Evolutionary conservation across 1,140 invertebrate species (phyloP), one percentile per base, ranked within the genome.

Genomic region (Holcopasites calliopsidis): DNA sequence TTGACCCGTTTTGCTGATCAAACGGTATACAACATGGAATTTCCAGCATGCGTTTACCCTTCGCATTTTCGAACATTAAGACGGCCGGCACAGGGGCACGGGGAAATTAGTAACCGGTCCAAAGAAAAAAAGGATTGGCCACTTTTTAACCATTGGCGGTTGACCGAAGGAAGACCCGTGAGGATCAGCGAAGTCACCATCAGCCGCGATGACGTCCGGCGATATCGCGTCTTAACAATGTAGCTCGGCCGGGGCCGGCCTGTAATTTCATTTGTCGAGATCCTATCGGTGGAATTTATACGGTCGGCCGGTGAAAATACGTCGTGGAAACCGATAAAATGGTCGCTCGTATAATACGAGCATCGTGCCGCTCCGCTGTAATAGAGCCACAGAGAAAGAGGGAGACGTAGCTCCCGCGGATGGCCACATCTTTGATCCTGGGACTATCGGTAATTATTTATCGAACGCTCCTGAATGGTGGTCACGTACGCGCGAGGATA

Each of bases 231-330:
- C 21, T 68, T 73, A n/a, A 81, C 60, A 61, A 64, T 72, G 77
- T 76, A 77, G 62, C 62, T 74, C 60, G 55, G 62, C 16, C 44
- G 76, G 61, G 61, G 49, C 65, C 80, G 72, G 77, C 80, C 77
- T 83, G 80, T 84, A 84, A 84, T 84, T 84, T 84, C 80, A 83
- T 84, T 84, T 80, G 81, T 82, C 79, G 70, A 82, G 82, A 84
- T 84, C 57, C 66, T 84, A 84, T 84, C 82, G 49, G 11, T n/a
- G 47, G 64, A 79, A 84, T 84, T 84, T 84, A 84, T 83, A 77
- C 60, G 72, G 66, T 69, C 71, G 66, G 11, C 21, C 52, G 69
- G n/a, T 77, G 73, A 75, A 84, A 82, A 80, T 76, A 83, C 58
- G 57, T 79, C 69, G 77, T 70, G 73, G 65, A 84, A 83, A 79